Evolutionary conservation across 2,888 invertebrate species (phyloP), one percentile per base, ranked within the genome.

Genomic region (Tenthredo amoena): DNA sequence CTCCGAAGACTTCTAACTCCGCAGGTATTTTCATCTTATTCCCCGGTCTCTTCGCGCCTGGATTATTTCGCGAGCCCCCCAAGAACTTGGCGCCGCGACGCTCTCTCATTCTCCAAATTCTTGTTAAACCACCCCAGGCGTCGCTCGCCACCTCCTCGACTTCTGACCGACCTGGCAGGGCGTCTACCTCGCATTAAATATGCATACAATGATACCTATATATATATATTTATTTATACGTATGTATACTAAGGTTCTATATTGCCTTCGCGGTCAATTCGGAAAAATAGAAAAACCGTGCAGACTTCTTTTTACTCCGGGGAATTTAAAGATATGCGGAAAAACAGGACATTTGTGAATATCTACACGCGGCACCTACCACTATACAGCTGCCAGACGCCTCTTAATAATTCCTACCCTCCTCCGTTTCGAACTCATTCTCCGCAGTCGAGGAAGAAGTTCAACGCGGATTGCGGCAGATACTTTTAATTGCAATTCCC

Each of bases 21-120:
- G 85, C 91, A 92, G 92, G 93, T 93, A 93, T 93, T 93, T 93
- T 93, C 93, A 92, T 93, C 92, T 92, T 92, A 93, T 93, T 93
- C 91, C 88, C 89, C 89, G 90, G 91, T 89, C 91, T 90, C 91
- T 90, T 88, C 87, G 88, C 89, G 87, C 90, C 90, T 91, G 92
- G 93, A 93, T 93, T 93, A 93, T 92, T 92, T 89, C 87, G 87
- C 89, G 90, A 91, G 91, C 91, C 89, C 86, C 90, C 85, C 87
- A 90, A 89, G 91, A 93, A 93, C 91, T 93, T 91, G 91, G 90
- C 89, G 89, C 50, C 81, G 55, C 84, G 79, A 37, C 82, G 77
- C 89, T 90, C 89, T 89, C 87, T 87, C 89, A 89, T 90, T 91
- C 90, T 89, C 88, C 88, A 89, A 90, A 90, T 91, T 90, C 91